Percentiles rank a stretch among this genome's conserved stretches.
Conservation (phyloP, 1,140 invertebrate genomes). For the Chironomus striatipennis region DNA sequence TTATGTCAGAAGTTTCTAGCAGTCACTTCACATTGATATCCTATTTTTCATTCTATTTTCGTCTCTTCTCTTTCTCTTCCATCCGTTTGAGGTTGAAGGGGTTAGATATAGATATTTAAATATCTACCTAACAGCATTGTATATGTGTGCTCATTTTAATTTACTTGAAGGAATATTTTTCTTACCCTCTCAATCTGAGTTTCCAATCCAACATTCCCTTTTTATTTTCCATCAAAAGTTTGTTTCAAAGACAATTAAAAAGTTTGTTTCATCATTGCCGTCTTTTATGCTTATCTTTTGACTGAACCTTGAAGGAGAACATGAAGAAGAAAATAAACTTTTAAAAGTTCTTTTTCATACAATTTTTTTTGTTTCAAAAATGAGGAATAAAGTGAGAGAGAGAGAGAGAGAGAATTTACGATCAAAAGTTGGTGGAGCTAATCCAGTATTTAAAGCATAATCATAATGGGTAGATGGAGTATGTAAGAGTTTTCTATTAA, state of each 20-base stretch:
- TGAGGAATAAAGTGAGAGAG: too few species aligned
- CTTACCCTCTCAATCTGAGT: neutral
- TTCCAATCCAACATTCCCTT: constrained; percentile 10
- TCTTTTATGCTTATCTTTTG: constrained; percentile 14
- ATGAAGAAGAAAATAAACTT: too few species aligned
- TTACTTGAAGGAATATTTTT: neutral
- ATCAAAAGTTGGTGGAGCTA: neutral
- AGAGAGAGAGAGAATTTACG: too few species aligned
- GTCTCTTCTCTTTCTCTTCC: too few species aligned
- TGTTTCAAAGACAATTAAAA: constrained; percentile 9
- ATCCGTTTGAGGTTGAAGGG: too few species aligned
- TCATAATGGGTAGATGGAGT: too few species aligned
- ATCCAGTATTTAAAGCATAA: neutral
- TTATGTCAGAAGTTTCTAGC: neutral
- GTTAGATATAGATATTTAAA: too few species aligned
- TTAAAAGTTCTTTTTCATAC: too few species aligned
- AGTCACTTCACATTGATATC: neutral
- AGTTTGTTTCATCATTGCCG: constrained; percentile 6
- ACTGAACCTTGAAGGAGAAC: neutral
- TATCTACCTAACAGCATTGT: neutral
- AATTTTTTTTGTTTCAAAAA: too few species aligned
- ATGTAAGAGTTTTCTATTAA: too few species aligned
- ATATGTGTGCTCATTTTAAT: neutral
- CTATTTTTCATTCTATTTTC: neutral
- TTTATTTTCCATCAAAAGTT: neutral